Conservation (phyloP, 1,140 invertebrate genomes). For the Lordiphosa collinella region DNA sequence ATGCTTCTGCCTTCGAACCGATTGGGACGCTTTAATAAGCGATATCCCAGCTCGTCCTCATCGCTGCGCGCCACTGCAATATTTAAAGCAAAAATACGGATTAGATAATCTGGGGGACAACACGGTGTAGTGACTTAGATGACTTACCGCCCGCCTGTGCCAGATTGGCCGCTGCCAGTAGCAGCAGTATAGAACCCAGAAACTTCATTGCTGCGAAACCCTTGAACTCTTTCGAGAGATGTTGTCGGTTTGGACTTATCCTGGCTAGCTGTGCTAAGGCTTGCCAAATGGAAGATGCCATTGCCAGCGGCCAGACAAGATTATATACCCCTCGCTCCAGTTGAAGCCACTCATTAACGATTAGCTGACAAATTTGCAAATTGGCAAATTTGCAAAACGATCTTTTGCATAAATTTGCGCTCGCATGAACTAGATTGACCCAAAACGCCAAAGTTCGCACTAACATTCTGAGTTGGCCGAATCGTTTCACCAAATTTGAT, state of each 20-base stretch:
- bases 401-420: conserved; percentile 60
- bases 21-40: conserved; percentile 18
- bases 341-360: conserved; percentile 61
- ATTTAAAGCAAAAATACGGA: not conserved
- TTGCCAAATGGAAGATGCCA: conserved; percentile 54
- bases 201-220: conserved; percentile 40
- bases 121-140: too few species aligned
- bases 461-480: not conserved
- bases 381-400: conserved; percentile 44
- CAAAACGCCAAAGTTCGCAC: conserved; percentile 12
- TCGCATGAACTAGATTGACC: conserved; percentile 48
- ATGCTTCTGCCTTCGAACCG: conserved; percentile 31
- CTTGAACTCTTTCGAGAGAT: not conserved
- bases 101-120: not conserved
- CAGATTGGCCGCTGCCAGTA: conserved; percentile 33
- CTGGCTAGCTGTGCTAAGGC: conserved; percentile 1
- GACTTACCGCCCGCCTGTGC: conserved; percentile 50
- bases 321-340: conserved; percentile 63
- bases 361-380: conserved; percentile 42
- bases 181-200: conserved; percentile 25
- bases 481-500: too few species aligned
- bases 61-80: conserved; percentile 18
- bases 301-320: conserved; percentile 32
- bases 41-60: conserved; percentile 4
- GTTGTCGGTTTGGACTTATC: not conserved